Percentiles rank a stretch among this genome's conserved stretches.
phyloP scores from a whole-genome alignment of 2,113 vertebrate genomes.

The Vicugna pacos region DNA sequence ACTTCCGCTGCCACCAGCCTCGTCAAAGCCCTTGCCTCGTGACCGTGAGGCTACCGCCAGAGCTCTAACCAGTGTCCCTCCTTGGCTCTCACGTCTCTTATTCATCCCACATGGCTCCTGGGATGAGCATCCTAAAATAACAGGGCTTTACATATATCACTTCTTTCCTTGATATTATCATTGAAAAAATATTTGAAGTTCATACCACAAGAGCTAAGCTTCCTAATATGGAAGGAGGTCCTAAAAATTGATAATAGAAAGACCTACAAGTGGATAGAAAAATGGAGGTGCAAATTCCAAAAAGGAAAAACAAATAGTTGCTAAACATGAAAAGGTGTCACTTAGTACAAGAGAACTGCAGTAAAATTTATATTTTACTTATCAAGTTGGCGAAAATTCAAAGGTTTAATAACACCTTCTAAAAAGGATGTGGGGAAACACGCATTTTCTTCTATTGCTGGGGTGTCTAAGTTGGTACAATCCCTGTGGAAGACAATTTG shows the following conservation, averaged over 20 bases:
- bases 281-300: not conserved
- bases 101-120: not conserved
- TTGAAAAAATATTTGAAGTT: not conserved
- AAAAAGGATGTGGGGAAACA: not conserved
- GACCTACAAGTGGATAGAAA: not conserved
- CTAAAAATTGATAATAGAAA: conserved; percentile 30
- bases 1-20: not conserved
- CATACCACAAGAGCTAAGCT: not conserved
- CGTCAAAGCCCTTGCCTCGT: not conserved
- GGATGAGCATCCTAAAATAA: conserved; percentile 19
- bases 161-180: conserved; percentile 1
- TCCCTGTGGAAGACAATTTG: not conserved
- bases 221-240: not conserved
- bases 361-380: conserved; percentile 42
- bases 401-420: not conserved
- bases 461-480: not conserved
- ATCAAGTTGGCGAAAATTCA: conserved; percentile 17
- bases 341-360: conserved; percentile 12
- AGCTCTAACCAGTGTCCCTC: not conserved
- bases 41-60: not conserved
- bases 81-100: not conserved
- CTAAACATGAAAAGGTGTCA: not conserved
- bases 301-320: not conserved
- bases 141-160: not conserved
- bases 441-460: conserved; percentile 54